Base-by-base conservation (phyloP, 30 jellyfish, hydroid and myxozoan species). In the Aurelia sp. region DNA sequence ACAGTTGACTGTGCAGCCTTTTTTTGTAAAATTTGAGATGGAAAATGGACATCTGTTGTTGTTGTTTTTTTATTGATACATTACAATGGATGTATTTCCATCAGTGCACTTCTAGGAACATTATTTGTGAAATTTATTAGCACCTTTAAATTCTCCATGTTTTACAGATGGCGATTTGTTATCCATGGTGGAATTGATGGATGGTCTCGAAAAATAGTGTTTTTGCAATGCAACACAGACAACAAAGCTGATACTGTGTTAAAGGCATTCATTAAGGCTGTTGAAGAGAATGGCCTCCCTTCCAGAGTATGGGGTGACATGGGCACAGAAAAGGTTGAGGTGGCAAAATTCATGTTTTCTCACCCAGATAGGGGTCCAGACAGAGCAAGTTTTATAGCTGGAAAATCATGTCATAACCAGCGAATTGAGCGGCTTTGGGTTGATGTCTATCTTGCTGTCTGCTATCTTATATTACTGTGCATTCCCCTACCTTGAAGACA, bases 221-320 rank as follows among this genome's bases (percentile, higher is more conserved):
- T 15, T 44, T 7, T 72, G 4, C 21, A 19, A 10, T 72, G 84
- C 84, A 48, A 21, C 67, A 48, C 65, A 16, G 24, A 72, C 84
- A 72, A 72, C 72, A 72, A 31, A 35, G 65, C 84, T 24, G 27
- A 50, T 27, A 72, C 84, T 18, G 84, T 72, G 4, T 16, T 72
- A 19, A 13, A 30, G 21, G 44, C 22, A 27, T 72, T 72, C 24
- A 6, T 20, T 20, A 53, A 33, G 12, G 84, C 84, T 44, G 84
- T 72, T n/a, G 38, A 72, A 18, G 22, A 16, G 72, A 20, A 33
- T 31, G 84, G 84, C 8, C 67, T 72, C 8, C 84, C 84, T 72
- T 76, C 87, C 33, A 76, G 87, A 76, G 87, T 76, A 16, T 19
- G 87, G 24, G 87, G 87, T 20, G 87, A 76, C 66, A 67, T n/a